A percentile compares a stretch with the other conserved stretches of the same genome.
phyloP scores from a whole-genome alignment of 2,888 invertebrate genomes.

The Drosophila yooni region DNA sequence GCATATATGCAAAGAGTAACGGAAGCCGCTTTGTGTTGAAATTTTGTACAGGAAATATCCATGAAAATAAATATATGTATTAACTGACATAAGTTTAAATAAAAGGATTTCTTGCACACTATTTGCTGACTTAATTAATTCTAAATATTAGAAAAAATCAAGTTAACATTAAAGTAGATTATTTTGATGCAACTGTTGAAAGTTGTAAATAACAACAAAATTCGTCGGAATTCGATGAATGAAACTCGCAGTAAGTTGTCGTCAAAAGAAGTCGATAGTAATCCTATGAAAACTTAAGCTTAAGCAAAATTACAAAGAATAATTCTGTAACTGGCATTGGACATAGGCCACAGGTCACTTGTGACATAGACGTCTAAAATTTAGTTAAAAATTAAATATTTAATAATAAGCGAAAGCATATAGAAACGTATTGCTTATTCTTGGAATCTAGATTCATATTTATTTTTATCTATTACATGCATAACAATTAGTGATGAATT shows the following conservation, averaged over 20 bases:
- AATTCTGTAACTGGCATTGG: not conserved
- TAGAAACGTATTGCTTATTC: not conserved
- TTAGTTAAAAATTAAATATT: not conserved
- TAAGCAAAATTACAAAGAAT: not conserved
- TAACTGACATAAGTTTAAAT: not conserved
- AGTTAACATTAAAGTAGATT: not conserved
- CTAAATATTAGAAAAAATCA: not conserved
- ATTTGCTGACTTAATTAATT: not conserved
- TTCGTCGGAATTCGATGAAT: too few species aligned
- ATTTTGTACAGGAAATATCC: not conserved
- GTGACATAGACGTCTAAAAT: not conserved
- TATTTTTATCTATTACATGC: slow-evolving; percentile 22
- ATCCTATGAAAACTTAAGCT: not conserved
- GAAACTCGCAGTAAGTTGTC: too few species aligned
- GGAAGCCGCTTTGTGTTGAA: not conserved
- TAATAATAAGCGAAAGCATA: not conserved
- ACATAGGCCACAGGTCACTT: not conserved
- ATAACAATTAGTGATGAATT: slow-evolving; percentile 67
- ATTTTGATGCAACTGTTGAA: not conserved
- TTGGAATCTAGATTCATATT: not conserved
- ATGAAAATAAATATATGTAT: not conserved
- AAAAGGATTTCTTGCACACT: not conserved
- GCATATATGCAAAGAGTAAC: not conserved
- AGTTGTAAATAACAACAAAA: not conserved
- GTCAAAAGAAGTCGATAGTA: not conserved